phyloP scores from a whole-genome alignment of 2,113 vertebrate genomes.

The Castor canadensis region DNA sequence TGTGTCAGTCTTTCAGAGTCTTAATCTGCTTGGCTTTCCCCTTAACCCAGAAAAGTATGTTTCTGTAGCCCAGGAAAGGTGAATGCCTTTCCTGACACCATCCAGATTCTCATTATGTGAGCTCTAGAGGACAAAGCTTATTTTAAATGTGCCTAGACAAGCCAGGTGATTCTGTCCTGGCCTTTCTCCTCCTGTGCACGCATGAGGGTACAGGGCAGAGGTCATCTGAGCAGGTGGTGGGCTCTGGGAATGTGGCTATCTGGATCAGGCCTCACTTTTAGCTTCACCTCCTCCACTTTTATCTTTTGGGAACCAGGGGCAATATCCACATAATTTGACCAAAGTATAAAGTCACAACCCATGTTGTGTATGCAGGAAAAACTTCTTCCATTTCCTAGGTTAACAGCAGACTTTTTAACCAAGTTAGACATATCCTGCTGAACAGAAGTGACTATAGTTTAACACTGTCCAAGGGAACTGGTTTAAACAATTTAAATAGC shows the following conservation, averaged over 20 bases:
- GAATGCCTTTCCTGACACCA: neutral
- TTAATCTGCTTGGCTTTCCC: neutral
- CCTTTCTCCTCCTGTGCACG: neutral
- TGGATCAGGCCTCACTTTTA: neutral
- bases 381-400: neutral
- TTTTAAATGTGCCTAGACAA: neutral
- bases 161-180: accelerated
- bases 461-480: neutral
- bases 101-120: neutral
- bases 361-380: neutral
- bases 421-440: neutral
- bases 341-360: neutral
- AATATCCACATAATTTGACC: too few species aligned
- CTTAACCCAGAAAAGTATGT: neutral
- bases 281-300: neutral
- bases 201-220: neutral
- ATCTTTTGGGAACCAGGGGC: neutral
- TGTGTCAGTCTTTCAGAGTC: neutral
- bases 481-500: neutral
- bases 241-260: neutral
- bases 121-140: neutral
- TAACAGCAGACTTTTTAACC: neutral
- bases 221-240: neutral
- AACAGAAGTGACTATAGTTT: neutral
- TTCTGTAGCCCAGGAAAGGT: neutral